phyloP scores from a whole-genome alignment of 2,888 invertebrate genomes.

The Acanthosepion esculentum region DNA sequence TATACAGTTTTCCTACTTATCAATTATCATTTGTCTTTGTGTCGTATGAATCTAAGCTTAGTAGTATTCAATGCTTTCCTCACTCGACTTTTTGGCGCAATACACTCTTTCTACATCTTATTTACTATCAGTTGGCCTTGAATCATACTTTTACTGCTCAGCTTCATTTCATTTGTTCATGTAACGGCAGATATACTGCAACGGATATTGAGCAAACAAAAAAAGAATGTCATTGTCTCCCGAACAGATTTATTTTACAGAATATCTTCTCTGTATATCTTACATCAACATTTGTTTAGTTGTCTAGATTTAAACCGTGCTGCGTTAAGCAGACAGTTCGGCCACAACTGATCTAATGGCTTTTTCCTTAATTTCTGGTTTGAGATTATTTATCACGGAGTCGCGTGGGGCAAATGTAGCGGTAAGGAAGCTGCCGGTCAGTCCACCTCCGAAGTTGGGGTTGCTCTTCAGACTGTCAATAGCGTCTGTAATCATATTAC shows the following conservation, averaged over 20 bases:
- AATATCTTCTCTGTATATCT: background rate
- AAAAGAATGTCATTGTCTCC: background rate
- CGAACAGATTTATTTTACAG: background rate
- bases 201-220: background rate
- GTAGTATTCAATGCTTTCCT: too few relatives aligned
- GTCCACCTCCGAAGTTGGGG: background rate
- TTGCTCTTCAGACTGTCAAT: background rate
- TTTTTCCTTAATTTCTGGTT: background rate
- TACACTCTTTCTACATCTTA: too few relatives aligned
- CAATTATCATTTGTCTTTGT: too few relatives aligned
- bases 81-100: too few relatives aligned
- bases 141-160: too few relatives aligned
- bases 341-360: background rate
- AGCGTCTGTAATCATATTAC: background rate
- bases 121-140: too few relatives aligned
- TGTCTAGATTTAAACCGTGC: background rate
- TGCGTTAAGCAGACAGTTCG: background rate
- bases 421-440: background rate
- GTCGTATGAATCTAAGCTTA: too few relatives aligned
- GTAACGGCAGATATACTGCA: too few relatives aligned
- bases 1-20: too few relatives aligned
- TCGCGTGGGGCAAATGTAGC: background rate
- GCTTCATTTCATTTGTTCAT: too few relatives aligned
- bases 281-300: background rate
- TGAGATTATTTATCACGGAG: background rate